A percentile compares a stretch with the other conserved stretches of the same genome.
phyloP scores from a whole-genome alignment of 2,113 vertebrate species.

The Lucifuga dentata region DNA sequence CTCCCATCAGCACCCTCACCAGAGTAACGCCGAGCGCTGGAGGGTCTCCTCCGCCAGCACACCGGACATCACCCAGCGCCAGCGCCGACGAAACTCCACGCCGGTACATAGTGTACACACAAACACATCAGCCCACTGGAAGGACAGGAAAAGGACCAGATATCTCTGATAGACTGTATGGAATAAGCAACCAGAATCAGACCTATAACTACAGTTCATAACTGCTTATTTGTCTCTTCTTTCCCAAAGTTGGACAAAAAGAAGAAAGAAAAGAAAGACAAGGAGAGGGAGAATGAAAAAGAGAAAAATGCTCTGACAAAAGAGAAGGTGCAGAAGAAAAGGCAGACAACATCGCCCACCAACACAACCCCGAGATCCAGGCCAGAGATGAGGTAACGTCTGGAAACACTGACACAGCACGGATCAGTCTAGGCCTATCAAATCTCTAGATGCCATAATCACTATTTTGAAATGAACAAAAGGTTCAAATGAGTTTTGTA shows the following conservation, averaged over 20 bases:
- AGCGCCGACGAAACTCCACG: constrained; percentile 79
- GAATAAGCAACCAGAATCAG: too few species aligned
- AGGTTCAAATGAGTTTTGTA: too few species aligned
- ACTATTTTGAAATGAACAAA: not conserved
- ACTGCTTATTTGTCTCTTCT: not conserved
- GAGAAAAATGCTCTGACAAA: constrained; percentile 90
- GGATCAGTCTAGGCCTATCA: too few species aligned
- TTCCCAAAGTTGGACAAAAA: constrained; percentile 84
- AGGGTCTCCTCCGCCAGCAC: constrained; percentile 84
- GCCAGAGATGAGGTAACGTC: constrained; percentile 75
- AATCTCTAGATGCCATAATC: not conserved
- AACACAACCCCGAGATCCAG: constrained; percentile 70
- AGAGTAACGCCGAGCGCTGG: constrained; percentile 84
- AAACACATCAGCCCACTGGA: not conserved
- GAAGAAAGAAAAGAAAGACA: constrained; percentile 98
- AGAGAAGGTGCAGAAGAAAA: constrained; percentile 89
- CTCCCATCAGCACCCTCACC: constrained; percentile 85
- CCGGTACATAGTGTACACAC: constrained; percentile 76
- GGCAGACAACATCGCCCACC: constrained; percentile 74
- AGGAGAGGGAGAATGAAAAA: constrained; percentile 94
- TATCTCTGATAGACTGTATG: too few species aligned
- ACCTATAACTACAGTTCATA: not conserved
- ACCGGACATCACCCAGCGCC: constrained; percentile 86
- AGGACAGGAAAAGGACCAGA: too few species aligned
- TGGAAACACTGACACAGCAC: not conserved